Evolutionary conservation across 2,888 invertebrate species (phyloP), one percentile per base, ranked within the genome.

Genomic region (Clostera curtula): DNA sequence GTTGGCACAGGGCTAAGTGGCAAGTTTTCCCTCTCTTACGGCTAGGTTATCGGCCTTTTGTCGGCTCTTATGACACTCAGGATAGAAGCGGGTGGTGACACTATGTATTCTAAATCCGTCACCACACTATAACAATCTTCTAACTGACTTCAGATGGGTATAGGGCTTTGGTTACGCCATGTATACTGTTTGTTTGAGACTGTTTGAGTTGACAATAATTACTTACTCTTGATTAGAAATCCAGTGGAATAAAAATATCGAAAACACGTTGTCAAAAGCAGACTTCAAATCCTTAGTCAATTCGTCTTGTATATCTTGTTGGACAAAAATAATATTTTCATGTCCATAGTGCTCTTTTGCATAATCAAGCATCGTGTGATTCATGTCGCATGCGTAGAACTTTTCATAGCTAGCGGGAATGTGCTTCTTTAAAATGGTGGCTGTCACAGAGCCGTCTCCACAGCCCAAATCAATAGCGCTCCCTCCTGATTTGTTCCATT

Each of bases 261-360:
- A 22, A 13, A 26, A 23, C 7, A 24, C 12, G 19, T 31, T 25
- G 22, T 17, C 18, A 16, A 31, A 26, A 23, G 23, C 13, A 6
- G 8, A 13, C 9, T 22, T 22, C 13, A 22, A 7, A 8, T 22
- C 22, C 2, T 22, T 9, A 8, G 22, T 7, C 19, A 91, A 14
- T 12, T 90, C 55, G 88, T 90, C 5, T 7, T 22, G 13, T 9
- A 13, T 13, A 11, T 22, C 22, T 13, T 13, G 22, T 9, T 13
- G 8, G n/a, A n/a, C 8, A 6, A 22, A 22, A 8, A 8, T 22
- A 12, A 22, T 22, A 9, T 13, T 13, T 5, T 22, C 8, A 13
- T 13, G 5, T 5, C 22, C 8, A 3, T 13, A 3, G 5, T 13
- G 3, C 8, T 22, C 22, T 5, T 13, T 13, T 6, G 22, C 22